A percentile compares a stretch with the other conserved stretches of the same genome.
Evolutionary conservation across 2,888 invertebrate genomes (phyloP).

Genomic region (Volucella bombylans): DNA sequence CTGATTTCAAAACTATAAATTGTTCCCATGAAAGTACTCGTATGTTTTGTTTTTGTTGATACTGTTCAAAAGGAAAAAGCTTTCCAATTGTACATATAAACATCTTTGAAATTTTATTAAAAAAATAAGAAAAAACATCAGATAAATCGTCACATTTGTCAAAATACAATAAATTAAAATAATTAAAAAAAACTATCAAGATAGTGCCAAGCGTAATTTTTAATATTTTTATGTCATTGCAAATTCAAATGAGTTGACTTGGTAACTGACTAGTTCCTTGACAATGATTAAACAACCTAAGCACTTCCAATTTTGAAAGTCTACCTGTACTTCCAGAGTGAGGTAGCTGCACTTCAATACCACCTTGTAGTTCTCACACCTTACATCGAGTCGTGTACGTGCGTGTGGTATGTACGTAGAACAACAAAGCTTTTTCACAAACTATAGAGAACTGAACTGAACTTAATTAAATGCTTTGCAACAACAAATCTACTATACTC

Average conservation of each 20-base stretch:
- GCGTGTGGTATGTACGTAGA: neutral
- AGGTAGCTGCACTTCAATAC: slow-evolving; percentile 39
- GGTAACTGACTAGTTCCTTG: slow-evolving; percentile 43
- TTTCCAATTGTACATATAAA: too few relatives aligned
- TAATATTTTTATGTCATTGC: slow-evolving; percentile 30
- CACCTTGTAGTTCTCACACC: slow-evolving; percentile 9
- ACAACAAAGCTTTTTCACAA: slow-evolving; percentile 47
- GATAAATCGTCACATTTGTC: too few relatives aligned
- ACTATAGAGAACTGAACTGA: slow-evolving; percentile 36
- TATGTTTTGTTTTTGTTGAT: too few relatives aligned
- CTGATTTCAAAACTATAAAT: too few relatives aligned
- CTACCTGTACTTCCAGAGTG: slow-evolving; percentile 8
- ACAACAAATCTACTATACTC: slow-evolving; percentile 46
- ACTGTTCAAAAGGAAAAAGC: too few relatives aligned
- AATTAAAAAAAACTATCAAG: neutral
- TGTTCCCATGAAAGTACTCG: too few relatives aligned
- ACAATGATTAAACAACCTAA: slow-evolving; percentile 40
- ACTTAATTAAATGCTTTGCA: slow-evolving; percentile 53
- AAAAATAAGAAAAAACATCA: too few relatives aligned
- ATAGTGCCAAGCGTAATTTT: neutral
- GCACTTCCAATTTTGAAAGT: slow-evolving; percentile 4
- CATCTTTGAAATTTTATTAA: too few relatives aligned
- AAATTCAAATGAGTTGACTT: slow-evolving; percentile 58
- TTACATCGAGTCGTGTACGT: slow-evolving; percentile 6
- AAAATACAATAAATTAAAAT: too few relatives aligned